Evolutionary conservation across 2,113 vertebrate species (phyloP).

Genomic region (Pollachius pollachius): DNA sequence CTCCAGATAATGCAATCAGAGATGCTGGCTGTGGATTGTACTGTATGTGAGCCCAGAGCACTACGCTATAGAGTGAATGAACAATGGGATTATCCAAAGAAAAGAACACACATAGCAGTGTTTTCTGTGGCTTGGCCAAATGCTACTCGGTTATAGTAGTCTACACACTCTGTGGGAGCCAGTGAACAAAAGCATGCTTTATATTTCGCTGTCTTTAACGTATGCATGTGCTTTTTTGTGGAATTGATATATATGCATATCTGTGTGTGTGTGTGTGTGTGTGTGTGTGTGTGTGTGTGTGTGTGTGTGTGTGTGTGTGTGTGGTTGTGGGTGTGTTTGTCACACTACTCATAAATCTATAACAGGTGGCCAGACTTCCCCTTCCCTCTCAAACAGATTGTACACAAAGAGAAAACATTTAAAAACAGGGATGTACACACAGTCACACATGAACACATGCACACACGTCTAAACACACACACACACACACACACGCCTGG

Average conservation of each 20-base stretch:
- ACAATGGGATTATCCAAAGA: slow-evolving; percentile 19
- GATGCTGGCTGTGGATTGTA: not conserved
- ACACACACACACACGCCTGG: slow-evolving; percentile 68
- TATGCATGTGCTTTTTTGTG: no score
- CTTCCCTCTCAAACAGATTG: not conserved
- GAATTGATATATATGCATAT: slow-evolving; percentile 1
- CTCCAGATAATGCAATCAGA: slow-evolving; percentile 8
- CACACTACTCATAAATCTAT: not conserved
- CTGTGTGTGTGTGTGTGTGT: slow-evolving; percentile 1
- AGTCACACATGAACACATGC: slow-evolving; percentile 4
- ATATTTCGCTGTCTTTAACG: no score
- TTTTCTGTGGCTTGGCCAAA: slow-evolving; percentile 52
- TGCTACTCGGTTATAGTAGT: slow-evolving; percentile 24
- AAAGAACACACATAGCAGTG: slow-evolving; percentile 24
- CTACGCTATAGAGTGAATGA: not conserved
- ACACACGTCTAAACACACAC: slow-evolving; percentile 29
- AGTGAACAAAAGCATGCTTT: slow-evolving; percentile 52
- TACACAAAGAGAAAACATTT: not conserved
- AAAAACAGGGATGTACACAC: slow-evolving; percentile 20
- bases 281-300: slow-evolving; percentile 11
- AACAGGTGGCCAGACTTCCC: not conserved
- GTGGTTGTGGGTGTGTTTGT: slow-evolving; percentile 14
- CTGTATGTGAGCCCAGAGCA: not conserved
- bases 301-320: slow-evolving; percentile 25
- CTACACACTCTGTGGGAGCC: slow-evolving; percentile 44